These are phyloP conservation scores for Phymastichus coffea DNA, from an alignment of 1,140 invertebrate genomes.

Conservation along the genomic window DNA sequence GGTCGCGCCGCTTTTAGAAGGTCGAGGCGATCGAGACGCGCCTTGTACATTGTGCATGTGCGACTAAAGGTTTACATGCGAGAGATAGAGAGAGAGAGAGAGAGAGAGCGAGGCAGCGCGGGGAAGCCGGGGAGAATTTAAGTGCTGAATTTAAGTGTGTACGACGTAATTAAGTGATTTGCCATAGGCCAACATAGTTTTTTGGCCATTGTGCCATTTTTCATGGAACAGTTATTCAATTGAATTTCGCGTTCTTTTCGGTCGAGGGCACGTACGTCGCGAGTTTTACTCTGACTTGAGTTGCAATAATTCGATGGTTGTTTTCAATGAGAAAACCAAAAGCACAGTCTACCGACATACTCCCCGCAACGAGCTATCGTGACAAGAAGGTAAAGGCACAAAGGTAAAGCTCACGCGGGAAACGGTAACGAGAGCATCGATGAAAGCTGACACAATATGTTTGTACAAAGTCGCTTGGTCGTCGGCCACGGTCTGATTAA, in stretches of 20 bases:
- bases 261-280: too few species aligned
- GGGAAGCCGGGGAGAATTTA: background rate
- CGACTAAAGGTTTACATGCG: background rate
- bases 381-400: slow-evolving; percentile 5
- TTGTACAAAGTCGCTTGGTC: slow-evolving; percentile 30
- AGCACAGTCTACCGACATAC: too few species aligned
- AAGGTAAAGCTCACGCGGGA: background rate
- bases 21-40: background rate
- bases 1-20: background rate
- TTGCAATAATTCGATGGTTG: too few species aligned
- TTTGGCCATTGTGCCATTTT: too few species aligned
- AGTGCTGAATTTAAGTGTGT: background rate
- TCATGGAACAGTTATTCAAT: too few species aligned
- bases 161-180: slow-evolving; percentile 28
- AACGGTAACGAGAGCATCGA: slow-evolving; percentile 20
- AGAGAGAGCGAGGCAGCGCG: background rate
- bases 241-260: too few species aligned
- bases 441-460: slow-evolving; percentile 14
- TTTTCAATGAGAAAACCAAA: too few species aligned
- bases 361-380: too few species aligned
- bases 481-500: slow-evolving; percentile 50
- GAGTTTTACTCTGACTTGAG: too few species aligned
- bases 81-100: background rate
- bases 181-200: background rate
- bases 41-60: background rate